Base-by-base conservation (phyloP, 2,888 invertebrate genomes). In the Leptinotarsa tumamoca region DNA sequence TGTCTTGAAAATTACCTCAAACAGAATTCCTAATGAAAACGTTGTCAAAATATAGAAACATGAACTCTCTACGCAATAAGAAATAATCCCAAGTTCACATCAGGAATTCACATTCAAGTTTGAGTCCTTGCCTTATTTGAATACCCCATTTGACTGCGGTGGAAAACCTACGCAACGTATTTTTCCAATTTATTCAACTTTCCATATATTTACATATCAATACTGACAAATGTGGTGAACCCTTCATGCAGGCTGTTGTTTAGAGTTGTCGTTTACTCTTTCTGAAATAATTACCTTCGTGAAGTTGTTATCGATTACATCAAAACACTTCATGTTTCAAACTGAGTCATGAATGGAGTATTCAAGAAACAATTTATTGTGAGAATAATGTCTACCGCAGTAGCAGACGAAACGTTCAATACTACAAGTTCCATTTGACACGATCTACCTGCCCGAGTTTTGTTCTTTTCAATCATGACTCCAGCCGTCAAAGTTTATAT, bases 151-250 rank as follows among this genome's bases (percentile, higher is more conserved):
- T 58, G 58, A 58, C 23, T 23, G 58, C 58, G 58, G 23, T 7
- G 58, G 21, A 58, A 14, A 58, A 58, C 58, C 23, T 13, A 58
- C 23, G 23, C 58, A 14, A 58, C 23, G 23, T 58, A 58, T 21
- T 58, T 21, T 58, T 14, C 58, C 58, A 58, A 58, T 58, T 58
- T 23, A 58, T 58, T 58, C 21, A 4, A 58, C 18, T 58, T 58
- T 58, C 23, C 58, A 58, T 23, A 23, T 23, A 21, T 23, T 58
- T 23, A 56, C 56, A 56, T 23, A 56, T 15, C 13, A 4, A 21
- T 58, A 58, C 14, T 21, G 23, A 23, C 15, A 58, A 33, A 33
- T 33, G 33, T 58, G 13, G 14, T 4, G 23, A 23, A 21, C 21
- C 1, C 23, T 23, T 21, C 58, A 13, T 23, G 21, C 10, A 3